These are phyloP conservation scores for Bombyx mandarina DNA, from an alignment of 1,140 invertebrate species.

Conservation along the genomic window DNA sequence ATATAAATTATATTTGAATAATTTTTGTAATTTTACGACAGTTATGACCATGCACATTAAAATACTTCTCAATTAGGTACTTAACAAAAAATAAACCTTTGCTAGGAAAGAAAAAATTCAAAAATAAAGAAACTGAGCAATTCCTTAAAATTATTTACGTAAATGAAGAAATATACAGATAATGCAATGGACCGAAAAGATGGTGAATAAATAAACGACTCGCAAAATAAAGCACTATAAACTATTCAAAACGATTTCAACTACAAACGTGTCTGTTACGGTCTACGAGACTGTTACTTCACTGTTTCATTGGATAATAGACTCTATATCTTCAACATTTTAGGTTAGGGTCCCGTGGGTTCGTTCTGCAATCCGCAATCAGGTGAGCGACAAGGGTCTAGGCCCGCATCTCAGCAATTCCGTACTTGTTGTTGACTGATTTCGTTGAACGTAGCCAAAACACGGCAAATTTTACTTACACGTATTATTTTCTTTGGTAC, in stretches of 20 bases:
- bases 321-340: slow-evolving; percentile 17
- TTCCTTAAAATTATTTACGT: slow-evolving; percentile 1
- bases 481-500: too few relatives aligned
- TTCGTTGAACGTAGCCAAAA: slow-evolving; percentile 21
- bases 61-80: too few relatives aligned
- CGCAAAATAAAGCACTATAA: slow-evolving; percentile 25
- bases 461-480: neutral
- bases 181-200: slow-evolving; percentile 9
- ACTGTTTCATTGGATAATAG: slow-evolving; percentile 16
- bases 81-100: too few relatives aligned
- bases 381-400: slow-evolving; percentile 30
- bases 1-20: too few relatives aligned
- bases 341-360: slow-evolving; percentile 20
- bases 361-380: slow-evolving; percentile 28
- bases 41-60: too few relatives aligned
- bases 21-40: too few relatives aligned
- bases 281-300: slow-evolving; percentile 9
- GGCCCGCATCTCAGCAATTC: slow-evolving; percentile 22
- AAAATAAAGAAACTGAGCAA: too few relatives aligned
- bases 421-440: slow-evolving; percentile 23
- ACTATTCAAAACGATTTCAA: slow-evolving; percentile 25
- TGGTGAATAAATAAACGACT: slow-evolving; percentile 21
- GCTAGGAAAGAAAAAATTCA: too few relatives aligned
- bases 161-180: slow-evolving; percentile 11
- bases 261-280: slow-evolving; percentile 22